phyloP scores from a whole-genome alignment of 2,888 invertebrate species.

The Pollenia angustigena region DNA sequence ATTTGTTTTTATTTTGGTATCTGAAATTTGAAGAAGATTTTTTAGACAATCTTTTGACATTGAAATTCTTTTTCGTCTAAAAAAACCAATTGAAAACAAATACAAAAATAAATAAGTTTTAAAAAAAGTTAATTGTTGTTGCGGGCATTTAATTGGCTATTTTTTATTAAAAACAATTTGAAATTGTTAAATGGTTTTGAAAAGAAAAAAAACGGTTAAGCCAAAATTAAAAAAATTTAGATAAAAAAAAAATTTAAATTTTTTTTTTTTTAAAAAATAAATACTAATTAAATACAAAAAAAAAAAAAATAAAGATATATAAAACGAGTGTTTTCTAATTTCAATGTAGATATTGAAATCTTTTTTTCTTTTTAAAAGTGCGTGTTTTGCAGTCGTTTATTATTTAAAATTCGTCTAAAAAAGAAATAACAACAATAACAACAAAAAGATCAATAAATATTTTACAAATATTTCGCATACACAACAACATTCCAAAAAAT shows the following conservation, averaged over 20 bases:
- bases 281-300: too few species aligned
- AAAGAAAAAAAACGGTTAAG: neutral
- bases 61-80: conserved; percentile 55
- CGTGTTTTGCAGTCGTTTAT: conserved; percentile 32
- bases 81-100: conserved; percentile 44
- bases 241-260: neutral
- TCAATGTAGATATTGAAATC: neutral
- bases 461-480: conserved; percentile 57
- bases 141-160: conserved; percentile 17
- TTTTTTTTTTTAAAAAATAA: too few species aligned
- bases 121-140: conserved; percentile 32
- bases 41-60: conserved; percentile 65
- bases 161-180: neutral
- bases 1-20: neutral
- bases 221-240: neutral
- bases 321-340: neutral
- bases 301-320: neutral
- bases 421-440: conserved; percentile 20
- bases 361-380: conserved; percentile 11
- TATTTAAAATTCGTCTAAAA: conserved; percentile 7
- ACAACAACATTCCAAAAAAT: conserved; percentile 26
- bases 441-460: conserved; percentile 26
- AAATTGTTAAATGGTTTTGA: neutral
- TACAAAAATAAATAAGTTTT: conserved; percentile 39
- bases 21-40: conserved; percentile 12